These are phyloP conservation scores for Hypotaenidia okinawae DNA, from an alignment of 2,797 vertebrate genomes.

Conservation along the genomic window DNA sequence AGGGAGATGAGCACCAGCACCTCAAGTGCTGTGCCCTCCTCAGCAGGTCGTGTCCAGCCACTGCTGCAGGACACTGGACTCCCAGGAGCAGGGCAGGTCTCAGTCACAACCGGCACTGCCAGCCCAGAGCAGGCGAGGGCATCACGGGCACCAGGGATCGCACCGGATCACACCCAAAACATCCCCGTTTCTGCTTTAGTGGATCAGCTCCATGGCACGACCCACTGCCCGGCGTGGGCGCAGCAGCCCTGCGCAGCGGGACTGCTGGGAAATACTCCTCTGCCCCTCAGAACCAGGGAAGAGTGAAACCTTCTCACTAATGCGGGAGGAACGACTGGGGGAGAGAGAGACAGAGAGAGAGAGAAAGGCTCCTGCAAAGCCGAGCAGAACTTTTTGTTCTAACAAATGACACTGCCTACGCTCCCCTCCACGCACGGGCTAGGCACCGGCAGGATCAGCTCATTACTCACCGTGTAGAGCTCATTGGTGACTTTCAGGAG, in stretches of 20 bases:
- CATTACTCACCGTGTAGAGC: slow-evolving; percentile 93
- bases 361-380: not conserved
- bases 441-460: accelerated
- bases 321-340: not conserved
- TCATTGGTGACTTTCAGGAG: slow-evolving; percentile 98
- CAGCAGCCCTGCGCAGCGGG: not conserved
- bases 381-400: no score
- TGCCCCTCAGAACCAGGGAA: not conserved
- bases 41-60: not conserved
- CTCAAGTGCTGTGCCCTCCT: not conserved
- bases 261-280: not conserved
- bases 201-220: accelerated
- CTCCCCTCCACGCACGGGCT: not conserved
- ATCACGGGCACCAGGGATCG: accelerated
- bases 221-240: accelerated
- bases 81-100: not conserved
- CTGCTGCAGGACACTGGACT: not conserved
- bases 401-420: accelerated
- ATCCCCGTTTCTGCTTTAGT: accelerated
- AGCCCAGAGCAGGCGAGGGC: not conserved
- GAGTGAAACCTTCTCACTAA: not conserved
- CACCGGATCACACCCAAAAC: accelerated
- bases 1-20: accelerated
- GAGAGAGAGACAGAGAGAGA: no score
- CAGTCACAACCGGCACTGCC: not conserved